phyloP scores from a whole-genome alignment of 2,888 invertebrate species.

The Catocala fraxini region DNA sequence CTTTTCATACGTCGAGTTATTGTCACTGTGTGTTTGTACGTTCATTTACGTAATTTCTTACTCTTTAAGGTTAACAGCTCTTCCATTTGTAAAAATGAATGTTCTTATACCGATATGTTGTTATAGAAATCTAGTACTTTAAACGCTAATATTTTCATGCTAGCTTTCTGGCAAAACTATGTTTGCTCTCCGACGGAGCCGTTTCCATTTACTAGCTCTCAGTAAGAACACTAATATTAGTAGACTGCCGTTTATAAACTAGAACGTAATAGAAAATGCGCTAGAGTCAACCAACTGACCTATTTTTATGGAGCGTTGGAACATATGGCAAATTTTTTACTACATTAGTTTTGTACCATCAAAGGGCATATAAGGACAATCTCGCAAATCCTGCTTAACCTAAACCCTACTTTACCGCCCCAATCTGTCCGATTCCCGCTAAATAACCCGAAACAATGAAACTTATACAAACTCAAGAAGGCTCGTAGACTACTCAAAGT shows the following conservation, averaged over 20 bases:
- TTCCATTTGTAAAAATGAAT: no score
- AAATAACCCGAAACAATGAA: constrained; percentile 21
- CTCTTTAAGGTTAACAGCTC: neutral
- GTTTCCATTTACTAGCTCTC: neutral
- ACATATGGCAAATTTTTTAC: neutral
- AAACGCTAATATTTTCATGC: no score
- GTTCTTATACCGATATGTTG: no score
- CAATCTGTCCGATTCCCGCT: constrained; percentile 14
- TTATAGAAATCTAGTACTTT: no score
- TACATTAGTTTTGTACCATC: neutral
- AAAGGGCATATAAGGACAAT: neutral
- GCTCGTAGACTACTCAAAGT: constrained; percentile 11
- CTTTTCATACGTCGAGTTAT: constrained; percentile 2
- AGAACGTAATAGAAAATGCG: neutral
- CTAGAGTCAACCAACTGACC: neutral
- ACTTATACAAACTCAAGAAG: constrained; percentile 18
- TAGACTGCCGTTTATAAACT: neutral
- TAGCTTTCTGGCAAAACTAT: no score
- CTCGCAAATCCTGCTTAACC: constrained; percentile 12
- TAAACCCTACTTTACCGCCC: neutral
- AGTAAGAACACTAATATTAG: constrained; percentile 2
- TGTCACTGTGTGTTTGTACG: constrained; percentile 1
- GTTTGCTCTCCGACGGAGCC: no score
- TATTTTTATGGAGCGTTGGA: neutral
- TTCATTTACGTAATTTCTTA: neutral